Evolutionary conservation across 2,888 invertebrate species (phyloP), one percentile per base, ranked within the genome.

Genomic region (Drosophila cognata): DNA sequence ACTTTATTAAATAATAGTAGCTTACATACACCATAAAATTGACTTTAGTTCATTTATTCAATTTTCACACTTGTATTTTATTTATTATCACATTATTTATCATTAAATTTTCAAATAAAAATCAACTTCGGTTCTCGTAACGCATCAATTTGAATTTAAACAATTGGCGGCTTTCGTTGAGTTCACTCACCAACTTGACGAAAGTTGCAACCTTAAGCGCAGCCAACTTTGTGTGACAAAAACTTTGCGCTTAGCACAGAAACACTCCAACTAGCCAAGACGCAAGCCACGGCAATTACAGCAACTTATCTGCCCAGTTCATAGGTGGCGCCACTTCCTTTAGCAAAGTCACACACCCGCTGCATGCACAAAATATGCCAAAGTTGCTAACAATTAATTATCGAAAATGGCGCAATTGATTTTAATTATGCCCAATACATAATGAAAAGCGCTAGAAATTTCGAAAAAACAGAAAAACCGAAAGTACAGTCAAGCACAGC

Each of bases 331-430:
- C 21, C 21, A 13, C 33, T 10, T 0, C 0, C 0, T n/a, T n/a
- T 38, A 63, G 58, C 52, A 21, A 33, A 5, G 33, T 11, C 57
- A 58, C 29, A 29, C 21, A 64, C 69, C 48, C 25, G 11, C 11
- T 10, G 38, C 35, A 2, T 6, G 16, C 4, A 35, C 21, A 21
- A 18, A n/a, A 6, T 25, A 2, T 25, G 16, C 0, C 56, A 74
- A 28, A 6, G 52, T 35, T 46, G 74, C 50, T 29, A 5, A 1
- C 1, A 35, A 2, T 16, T 1, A 28, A 2, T 46, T 51, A 74
- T 75, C 61, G 61, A 61, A 75, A 75, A 75, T 70, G 70, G 60
- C 70, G 60, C 43, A 18, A 41, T 13, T 53, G 28, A 18, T 43
- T 74, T 62, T 25, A 38, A 59, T 35, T 36, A 16, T 10, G 1